These are phyloP conservation scores for Dicaeum eximium DNA, from an alignment of 2,113 vertebrate genomes.

Conservation along the genomic window DNA sequence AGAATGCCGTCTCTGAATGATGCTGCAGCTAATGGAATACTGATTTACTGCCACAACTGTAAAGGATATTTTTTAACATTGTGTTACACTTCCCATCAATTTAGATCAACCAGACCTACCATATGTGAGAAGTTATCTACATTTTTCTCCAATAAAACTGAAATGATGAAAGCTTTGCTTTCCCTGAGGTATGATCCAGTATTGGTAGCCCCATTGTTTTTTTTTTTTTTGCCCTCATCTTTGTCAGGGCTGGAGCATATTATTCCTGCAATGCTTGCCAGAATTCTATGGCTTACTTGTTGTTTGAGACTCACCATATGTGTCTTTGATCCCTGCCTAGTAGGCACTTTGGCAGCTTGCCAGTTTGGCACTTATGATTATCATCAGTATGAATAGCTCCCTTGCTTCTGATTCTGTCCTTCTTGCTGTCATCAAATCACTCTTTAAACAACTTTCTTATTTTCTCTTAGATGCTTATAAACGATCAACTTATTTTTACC, in stretches of 20 bases:
- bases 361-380: constrained; percentile 60
- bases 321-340: constrained; percentile 69
- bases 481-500: constrained; percentile 21
- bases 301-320: constrained; percentile 70
- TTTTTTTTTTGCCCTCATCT: constrained; percentile 18
- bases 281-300: constrained; percentile 67
- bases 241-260: constrained; percentile 60
- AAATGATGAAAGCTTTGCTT: constrained; percentile 69
- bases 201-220: constrained; percentile 46
- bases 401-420: constrained; percentile 68
- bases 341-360: constrained; percentile 61
- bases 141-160: constrained; percentile 66
- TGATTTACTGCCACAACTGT: constrained; percentile 61
- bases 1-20: constrained; percentile 61
- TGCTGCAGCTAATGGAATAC: constrained; percentile 51
- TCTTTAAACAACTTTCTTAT: constrained; percentile 43
- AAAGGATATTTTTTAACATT: constrained; percentile 63
- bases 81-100: constrained; percentile 64
- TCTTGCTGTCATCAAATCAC: constrained; percentile 60
- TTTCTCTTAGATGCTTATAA: constrained; percentile 41
- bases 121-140: constrained; percentile 72
- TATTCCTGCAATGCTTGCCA: constrained; percentile 55
- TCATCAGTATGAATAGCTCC: constrained; percentile 59
- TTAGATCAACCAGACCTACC: constrained; percentile 67
- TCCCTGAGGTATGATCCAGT: constrained; percentile 50